Evolutionary conservation across 1,140 invertebrate genomes (phyloP).

Genomic region (Macrotrachela quadricornifera): DNA sequence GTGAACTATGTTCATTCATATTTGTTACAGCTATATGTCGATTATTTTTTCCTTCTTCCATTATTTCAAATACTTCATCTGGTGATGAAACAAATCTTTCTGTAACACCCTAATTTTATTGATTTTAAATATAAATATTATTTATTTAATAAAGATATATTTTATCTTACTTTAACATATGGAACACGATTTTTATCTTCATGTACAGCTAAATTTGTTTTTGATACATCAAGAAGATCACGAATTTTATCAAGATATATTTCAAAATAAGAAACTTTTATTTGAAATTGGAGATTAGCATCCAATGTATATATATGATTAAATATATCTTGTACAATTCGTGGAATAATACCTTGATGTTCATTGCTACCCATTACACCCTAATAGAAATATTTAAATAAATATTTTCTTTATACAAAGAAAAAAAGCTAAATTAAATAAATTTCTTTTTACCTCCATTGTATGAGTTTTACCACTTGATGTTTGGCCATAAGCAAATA

Average conservation of each 20-base stretch:
- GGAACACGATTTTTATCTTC: conserved; percentile 98
- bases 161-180: conserved; percentile 97
- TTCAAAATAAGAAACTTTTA: conserved; percentile 98
- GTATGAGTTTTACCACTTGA: conserved; percentile 99
- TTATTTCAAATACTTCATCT: conserved; percentile 95
- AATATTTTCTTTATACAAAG: too few species aligned
- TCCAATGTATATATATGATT: conserved; percentile 99
- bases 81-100: conserved; percentile 95
- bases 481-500: conserved; percentile 98
- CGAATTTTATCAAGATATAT: conserved; percentile 99
- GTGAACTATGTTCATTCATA: conserved; percentile 99
- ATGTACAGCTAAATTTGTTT: conserved; percentile 93
- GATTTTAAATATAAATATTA: too few species aligned
- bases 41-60: conserved; percentile 97
- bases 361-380: conserved; percentile 75
- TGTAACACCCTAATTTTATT: conserved; percentile 89
- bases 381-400: too few species aligned
- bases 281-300: conserved; percentile 86
- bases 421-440: too few species aligned
- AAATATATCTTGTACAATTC: conserved; percentile 98
- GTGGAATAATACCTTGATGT: conserved; percentile 90
- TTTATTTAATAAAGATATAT: too few species aligned
- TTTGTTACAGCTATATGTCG: conserved; percentile 98
- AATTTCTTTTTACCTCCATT: conserved; percentile 49
- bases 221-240: conserved; percentile 88